Percentiles rank a stretch among this genome's conserved stretches.
phyloP scores from a whole-genome alignment of 2,113 vertebrate genomes.

The Okapia johnstoni region DNA sequence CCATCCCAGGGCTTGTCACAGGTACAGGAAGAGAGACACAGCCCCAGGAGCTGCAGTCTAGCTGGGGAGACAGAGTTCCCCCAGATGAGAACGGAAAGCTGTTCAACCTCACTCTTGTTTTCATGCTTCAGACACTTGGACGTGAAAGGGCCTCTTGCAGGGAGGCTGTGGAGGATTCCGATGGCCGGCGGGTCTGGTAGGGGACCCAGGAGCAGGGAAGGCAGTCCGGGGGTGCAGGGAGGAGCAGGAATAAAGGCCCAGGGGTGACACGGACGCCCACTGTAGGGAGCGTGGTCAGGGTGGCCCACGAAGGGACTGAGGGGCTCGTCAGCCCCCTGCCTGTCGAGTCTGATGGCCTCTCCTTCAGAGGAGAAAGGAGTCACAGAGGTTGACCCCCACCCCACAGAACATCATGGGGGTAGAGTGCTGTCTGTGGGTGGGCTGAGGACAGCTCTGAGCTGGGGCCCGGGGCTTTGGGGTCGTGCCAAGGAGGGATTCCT shows the following conservation, averaged over 20 bases:
- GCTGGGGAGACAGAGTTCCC: background rate
- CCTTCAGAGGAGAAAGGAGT: background rate
- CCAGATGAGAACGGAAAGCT: background rate
- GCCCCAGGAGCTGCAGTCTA: background rate
- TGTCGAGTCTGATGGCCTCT: background rate
- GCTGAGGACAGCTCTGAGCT: background rate
- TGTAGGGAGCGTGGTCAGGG: background rate
- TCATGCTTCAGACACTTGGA: background rate
- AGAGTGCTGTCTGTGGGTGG: background rate
- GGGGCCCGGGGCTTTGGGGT: background rate
- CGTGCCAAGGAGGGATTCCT: background rate
- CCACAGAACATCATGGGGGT: background rate
- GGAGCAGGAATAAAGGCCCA: background rate
- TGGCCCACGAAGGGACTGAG: background rate
- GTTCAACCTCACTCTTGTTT: background rate
- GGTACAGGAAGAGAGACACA: background rate
- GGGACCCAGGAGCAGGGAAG: background rate
- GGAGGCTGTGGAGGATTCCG: background rate
- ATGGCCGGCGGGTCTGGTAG: background rate
- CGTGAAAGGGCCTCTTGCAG: background rate
- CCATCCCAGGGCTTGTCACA: too few relatives aligned
- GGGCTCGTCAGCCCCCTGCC: background rate
- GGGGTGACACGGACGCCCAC: accelerated
- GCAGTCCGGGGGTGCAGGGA: accelerated
- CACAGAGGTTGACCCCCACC: background rate